phyloP scores from a whole-genome alignment of 2,797 vertebrate species.

The Cacajao melanocephalus region DNA sequence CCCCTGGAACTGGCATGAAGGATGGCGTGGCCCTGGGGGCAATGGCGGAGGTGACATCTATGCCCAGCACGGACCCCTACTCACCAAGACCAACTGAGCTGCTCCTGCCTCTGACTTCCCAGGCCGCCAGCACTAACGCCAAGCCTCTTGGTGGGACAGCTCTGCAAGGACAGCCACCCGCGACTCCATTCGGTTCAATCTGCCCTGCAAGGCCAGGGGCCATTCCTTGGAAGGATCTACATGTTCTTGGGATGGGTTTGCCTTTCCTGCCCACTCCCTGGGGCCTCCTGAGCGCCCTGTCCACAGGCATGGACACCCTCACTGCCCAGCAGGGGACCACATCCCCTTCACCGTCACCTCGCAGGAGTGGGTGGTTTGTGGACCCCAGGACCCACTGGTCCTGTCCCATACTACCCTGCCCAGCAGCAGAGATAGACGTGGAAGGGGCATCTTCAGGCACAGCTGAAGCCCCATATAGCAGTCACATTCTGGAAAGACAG shows the following conservation, averaged over 20 bases:
- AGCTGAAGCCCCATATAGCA: background rate
- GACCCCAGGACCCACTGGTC: background rate
- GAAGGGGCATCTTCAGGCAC: background rate
- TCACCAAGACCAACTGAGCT: background rate
- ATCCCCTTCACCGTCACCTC: background rate
- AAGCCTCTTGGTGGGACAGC: background rate
- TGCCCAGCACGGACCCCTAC: background rate
- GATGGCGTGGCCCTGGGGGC: background rate
- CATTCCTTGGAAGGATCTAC: background rate
- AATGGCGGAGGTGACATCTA: background rate
- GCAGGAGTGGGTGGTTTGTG: too few relatives aligned
- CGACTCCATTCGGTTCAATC: too few relatives aligned
- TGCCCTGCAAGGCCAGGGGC: background rate
- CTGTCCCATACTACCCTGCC: accelerated
- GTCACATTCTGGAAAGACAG: background rate
- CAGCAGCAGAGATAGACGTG: background rate
- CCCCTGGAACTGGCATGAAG: background rate
- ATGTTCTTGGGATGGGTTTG: background rate
- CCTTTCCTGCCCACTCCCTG: background rate
- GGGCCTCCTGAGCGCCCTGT: background rate
- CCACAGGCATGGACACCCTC: background rate
- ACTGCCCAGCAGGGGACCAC: background rate
- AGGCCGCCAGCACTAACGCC: background rate
- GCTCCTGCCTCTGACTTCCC: background rate
- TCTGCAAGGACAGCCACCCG: background rate